Conservation (phyloP, 92 coral and sea anemone species). For the Actinostola sp. region DNA sequence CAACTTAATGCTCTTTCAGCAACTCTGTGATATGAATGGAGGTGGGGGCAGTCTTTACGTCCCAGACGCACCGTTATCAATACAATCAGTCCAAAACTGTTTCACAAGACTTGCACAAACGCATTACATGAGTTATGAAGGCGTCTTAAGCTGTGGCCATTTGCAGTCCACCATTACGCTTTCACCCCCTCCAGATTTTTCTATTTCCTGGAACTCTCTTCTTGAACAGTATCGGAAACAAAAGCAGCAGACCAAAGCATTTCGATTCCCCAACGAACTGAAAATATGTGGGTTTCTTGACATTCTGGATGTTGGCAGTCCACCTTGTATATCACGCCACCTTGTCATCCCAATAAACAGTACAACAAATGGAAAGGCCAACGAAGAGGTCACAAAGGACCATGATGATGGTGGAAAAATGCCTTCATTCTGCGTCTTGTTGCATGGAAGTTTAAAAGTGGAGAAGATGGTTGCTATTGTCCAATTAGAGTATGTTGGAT, state of each 20-base stretch:
- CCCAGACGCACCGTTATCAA: constrained; percentile 73
- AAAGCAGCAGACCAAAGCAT: constrained; percentile 62
- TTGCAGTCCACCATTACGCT: constrained; percentile 78
- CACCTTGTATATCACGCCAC: constrained; percentile 88
- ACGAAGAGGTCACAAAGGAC: constrained; percentile 50
- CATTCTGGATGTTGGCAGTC: constrained; percentile 77
- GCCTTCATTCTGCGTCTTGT: constrained; percentile 96
- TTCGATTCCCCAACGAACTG: constrained; percentile 81
- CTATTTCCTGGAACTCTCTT: constrained; percentile 61
- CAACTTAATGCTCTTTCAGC: constrained; percentile 78
- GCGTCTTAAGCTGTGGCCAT: constrained; percentile 87
- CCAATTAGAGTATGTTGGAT: constrained; percentile 78
- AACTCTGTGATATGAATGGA: constrained; percentile 85
- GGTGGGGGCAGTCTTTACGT: constrained; percentile 94
- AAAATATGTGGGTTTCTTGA: constrained; percentile 94
- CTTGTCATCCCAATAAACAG: constrained; percentile 77
- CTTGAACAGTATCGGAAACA: constrained; percentile 49
- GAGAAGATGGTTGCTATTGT: constrained; percentile 98
- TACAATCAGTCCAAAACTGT: constrained; percentile 87
- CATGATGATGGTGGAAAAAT: constrained; percentile 87
- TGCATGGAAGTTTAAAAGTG: constrained; percentile 96
- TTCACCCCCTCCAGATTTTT: constrained; percentile 92
- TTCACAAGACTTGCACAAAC: constrained; percentile 89
- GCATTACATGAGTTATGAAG: constrained; percentile 78
- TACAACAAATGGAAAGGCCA: constrained; percentile 37